Evolutionary conservation across 2,113 vertebrate genomes (phyloP).

Genomic region (Brienomyrus longianalis): DNA sequence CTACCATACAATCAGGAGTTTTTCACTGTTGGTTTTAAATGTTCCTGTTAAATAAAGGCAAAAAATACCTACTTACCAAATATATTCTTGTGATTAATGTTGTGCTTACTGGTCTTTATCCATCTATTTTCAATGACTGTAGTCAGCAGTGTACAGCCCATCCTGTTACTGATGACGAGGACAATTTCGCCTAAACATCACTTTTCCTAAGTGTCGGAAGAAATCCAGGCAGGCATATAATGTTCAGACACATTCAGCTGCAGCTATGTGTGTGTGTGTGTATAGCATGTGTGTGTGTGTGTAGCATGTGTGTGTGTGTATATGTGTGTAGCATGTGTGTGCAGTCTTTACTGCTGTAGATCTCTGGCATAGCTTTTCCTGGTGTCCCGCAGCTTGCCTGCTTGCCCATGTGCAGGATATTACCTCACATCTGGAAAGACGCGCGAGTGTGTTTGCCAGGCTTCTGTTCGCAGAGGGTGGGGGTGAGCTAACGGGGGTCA

Average conservation of each 20-base stretch:
- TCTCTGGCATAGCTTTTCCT: background rate
- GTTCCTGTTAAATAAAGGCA: background rate
- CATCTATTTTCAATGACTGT: background rate
- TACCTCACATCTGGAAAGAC: slow-evolving; percentile 23
- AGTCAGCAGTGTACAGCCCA: background rate
- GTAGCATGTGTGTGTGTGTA: no score
- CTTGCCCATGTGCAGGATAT: slow-evolving; percentile 16
- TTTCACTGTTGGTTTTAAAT: background rate
- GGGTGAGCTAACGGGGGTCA: background rate
- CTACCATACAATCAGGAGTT: background rate
- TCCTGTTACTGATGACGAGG: background rate
- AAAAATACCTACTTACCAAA: background rate
- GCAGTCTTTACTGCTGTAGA: background rate
- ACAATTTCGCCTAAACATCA: background rate
- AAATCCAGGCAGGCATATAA: background rate
- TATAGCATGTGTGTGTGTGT: no score
- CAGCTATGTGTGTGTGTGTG: background rate
- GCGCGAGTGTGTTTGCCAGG: background rate
- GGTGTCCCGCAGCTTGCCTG: background rate
- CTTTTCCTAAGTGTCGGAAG: background rate
- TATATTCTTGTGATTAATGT: background rate
- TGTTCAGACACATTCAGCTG: background rate
- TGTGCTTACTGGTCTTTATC: background rate
- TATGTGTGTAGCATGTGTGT: background rate
- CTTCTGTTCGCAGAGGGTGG: background rate